Base-by-base conservation (phyloP, 2,113 vertebrate species). In the Andinoacara biseriatus region DNA sequence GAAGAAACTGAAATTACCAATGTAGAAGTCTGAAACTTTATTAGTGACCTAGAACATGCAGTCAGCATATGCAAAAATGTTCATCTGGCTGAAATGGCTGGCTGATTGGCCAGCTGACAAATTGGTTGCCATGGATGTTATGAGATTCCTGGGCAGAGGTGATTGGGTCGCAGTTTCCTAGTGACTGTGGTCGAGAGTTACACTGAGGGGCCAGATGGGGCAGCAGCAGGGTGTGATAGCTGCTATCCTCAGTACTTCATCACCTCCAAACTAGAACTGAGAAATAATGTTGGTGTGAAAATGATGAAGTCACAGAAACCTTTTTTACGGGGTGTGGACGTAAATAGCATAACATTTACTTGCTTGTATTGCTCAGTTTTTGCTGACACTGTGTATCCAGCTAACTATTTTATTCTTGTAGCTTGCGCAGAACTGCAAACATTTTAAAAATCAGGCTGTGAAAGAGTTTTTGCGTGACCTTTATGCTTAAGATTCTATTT, bases 121-220 rank as follows among this genome's bases (percentile, higher is more conserved):
- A 90, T 87, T 79, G 67, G 75, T 88, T 91, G 89, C 87, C 85
- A 87, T 84, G 84, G 84, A 59, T 69, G 86, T 92, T 89, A 89
- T 91, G 84, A 86, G 82, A 89, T 84, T 58, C 80, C 92, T 67
- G 84, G 84, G 78, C 89, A 91, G 93, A 92, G 91, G 90, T 89
- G 82, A 91, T 46, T 77, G 85, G 89, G 91, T 89, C 72, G 26
- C 72, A 62, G 90, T 79, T 84, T 82, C 81, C 29, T 77, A 62
- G 89, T 78, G 52, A 87, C 86, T 60, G 69, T 85, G 76, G 90
- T 67, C 9, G 46, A 87, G 85, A 84, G 86, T 89, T 87, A 81
- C 89, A 91, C 79, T 14, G 81, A 82, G 65, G 76, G 85, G 86
- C 85, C 94, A 95, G 94, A 95, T 94, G 93, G 93, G 87, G 84